phyloP scores from a whole-genome alignment of 35 echinoderm and acorn worm genomes.

The Patiria miniata region DNA sequence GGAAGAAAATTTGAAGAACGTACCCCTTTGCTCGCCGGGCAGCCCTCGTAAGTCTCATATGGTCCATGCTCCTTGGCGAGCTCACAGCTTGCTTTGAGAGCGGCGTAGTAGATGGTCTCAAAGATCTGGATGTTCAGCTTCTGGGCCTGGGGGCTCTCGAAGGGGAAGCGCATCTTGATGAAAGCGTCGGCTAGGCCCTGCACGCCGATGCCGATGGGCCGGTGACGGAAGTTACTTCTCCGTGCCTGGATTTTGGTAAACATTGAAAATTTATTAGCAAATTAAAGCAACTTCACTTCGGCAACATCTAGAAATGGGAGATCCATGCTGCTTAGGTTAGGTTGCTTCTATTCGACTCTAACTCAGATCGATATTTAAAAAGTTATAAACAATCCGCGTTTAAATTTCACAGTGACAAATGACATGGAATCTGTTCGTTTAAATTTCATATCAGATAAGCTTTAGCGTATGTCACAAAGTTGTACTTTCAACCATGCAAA shows the following conservation, averaged over 20 bases:
- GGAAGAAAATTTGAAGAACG: slow-evolving; percentile 19
- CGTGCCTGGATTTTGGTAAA: slow-evolving; percentile 70
- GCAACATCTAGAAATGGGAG: too few species aligned
- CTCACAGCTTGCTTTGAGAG: slow-evolving; percentile 81
- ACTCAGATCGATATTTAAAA: too few species aligned
- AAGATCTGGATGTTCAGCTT: slow-evolving; percentile 95
- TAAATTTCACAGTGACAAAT: too few species aligned
- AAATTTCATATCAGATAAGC: too few species aligned
- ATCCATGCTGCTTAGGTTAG: too few species aligned
- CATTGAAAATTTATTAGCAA: not conserved
- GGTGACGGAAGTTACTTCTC: slow-evolving; percentile 85
- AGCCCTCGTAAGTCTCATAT: slow-evolving; percentile 82
- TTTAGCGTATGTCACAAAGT: too few species aligned
- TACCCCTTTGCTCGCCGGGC: slow-evolving; percentile 85
- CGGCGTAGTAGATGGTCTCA: slow-evolving; percentile 93
- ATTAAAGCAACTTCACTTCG: not conserved
- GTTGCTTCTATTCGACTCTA: too few species aligned
- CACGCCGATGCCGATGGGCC: slow-evolving; percentile 94
- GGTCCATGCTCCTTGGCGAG: slow-evolving; percentile 68
- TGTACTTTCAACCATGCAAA: too few species aligned
- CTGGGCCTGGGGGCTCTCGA: slow-evolving; percentile 85
- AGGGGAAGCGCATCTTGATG: slow-evolving; percentile 92
- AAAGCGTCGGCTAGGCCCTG: slow-evolving; percentile 98
- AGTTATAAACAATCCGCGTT: too few species aligned
- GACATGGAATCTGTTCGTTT: too few species aligned